Conservation (phyloP, 2,888 invertebrate species). For the Fabriciana adippe region DNA sequence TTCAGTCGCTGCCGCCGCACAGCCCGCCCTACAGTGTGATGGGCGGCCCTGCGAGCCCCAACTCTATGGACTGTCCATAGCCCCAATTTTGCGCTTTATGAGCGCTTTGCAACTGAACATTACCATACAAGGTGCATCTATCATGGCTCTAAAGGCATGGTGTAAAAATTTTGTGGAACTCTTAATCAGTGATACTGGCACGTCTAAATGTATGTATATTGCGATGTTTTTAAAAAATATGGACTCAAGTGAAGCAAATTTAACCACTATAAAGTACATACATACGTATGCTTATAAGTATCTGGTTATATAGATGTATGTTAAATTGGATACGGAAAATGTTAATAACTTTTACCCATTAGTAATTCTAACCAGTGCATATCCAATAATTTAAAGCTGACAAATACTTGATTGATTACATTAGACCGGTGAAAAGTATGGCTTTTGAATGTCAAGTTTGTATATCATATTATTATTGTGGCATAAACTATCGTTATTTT, state of each 20-base stretch:
- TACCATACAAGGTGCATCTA: conserved; percentile 40
- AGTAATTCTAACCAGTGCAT: background rate
- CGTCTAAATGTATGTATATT: conserved; percentile 25
- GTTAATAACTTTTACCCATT: background rate
- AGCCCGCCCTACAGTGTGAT: conserved; percentile 88
- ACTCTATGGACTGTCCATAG: conserved; percentile 89
- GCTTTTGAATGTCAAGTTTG: background rate
- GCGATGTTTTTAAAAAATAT: background rate
- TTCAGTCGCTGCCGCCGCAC: conserved; percentile 85
- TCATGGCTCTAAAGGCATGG: conserved; percentile 35
- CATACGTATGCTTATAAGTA: too few species aligned
- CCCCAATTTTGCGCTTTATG: conserved; percentile 71
- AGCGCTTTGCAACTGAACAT: conserved; percentile 58
- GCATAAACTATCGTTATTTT: conserved; percentile 9
- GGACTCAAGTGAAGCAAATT: conserved; percentile 1
- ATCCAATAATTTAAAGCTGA: background rate
- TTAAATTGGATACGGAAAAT: background rate
- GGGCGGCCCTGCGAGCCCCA: conserved; percentile 85
- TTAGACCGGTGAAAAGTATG: conserved; percentile 1
- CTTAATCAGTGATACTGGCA: conserved; percentile 35
- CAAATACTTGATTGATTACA: background rate
- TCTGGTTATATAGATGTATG: background rate
- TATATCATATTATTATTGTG: background rate
- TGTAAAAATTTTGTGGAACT: conserved; percentile 39
- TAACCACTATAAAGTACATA: too few species aligned